Evolutionary conservation across 2,888 invertebrate species (phyloP).

Genomic region (Atethmia centrago): DNA sequence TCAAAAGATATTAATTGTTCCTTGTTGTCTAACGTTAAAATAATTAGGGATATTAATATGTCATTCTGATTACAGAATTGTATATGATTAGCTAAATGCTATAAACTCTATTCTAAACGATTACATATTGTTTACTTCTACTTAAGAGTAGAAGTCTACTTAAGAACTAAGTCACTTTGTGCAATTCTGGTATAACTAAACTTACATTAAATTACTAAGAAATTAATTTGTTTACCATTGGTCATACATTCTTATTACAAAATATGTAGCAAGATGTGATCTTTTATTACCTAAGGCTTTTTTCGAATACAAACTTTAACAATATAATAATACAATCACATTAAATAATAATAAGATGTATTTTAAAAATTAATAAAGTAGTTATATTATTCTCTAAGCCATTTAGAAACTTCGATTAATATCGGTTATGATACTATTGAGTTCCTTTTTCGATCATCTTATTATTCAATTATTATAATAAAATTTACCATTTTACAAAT

Average conservation of each 20-base stretch:
- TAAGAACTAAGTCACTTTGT: conserved; percentile 79
- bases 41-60: neutral
- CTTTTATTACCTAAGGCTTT: conserved; percentile 36
- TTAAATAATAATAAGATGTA: conserved; percentile 1
- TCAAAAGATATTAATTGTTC: neutral
- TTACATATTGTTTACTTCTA: conserved; percentile 2
- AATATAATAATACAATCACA: neutral
- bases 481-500: neutral
- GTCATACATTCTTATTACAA: conserved; percentile 80
- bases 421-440: conserved; percentile 75
- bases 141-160: no score
- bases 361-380: neutral
- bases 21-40: neutral
- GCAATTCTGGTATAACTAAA: conserved; percentile 74
- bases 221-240: neutral
- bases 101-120: neutral
- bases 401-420: conserved; percentile 73
- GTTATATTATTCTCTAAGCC: conserved; percentile 32
- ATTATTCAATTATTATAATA: neutral
- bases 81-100: no score
- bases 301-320: conserved; percentile 38
- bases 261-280: conserved; percentile 78
- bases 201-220: conserved; percentile 8
- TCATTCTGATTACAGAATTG: conserved; percentile 30
- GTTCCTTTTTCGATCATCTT: conserved; percentile 63